Evolutionary conservation across 1,140 invertebrate genomes (phyloP).

Genomic region (Ceratosolen fusciceps): DNA sequence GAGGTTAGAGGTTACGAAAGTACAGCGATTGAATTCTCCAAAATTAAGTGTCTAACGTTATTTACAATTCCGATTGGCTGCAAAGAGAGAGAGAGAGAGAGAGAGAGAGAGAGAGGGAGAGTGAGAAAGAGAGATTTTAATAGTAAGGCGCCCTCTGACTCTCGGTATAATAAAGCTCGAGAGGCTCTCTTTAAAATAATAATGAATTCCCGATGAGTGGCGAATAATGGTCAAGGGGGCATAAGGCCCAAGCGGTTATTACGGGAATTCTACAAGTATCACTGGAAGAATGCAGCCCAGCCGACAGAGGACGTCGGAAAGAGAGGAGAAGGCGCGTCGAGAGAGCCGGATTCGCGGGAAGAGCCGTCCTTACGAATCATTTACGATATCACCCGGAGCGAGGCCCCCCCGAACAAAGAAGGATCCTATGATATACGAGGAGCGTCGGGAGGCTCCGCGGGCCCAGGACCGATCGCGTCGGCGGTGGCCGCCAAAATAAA

Average conservation of each 20-base stretch:
- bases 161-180: background rate
- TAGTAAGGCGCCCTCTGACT: background rate
- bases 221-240: background rate
- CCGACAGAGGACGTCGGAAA: background rate
- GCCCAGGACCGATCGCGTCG: background rate
- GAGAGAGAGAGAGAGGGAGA: too few relatives aligned
- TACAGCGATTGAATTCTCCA: too few relatives aligned
- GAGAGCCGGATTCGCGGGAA: background rate
- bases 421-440: constrained; percentile 30
- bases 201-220: background rate
- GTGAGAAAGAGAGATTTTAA: too few relatives aligned
- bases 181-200: background rate
- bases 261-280: background rate
- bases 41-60: too few relatives aligned
- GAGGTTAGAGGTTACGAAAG: too few relatives aligned
- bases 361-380: constrained; percentile 24
- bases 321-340: background rate
- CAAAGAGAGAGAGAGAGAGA: too few relatives aligned
- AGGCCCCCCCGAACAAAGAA: background rate
- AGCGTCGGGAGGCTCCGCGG: background rate
- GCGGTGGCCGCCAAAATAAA: constrained; percentile 8
- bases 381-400: constrained; percentile 24
- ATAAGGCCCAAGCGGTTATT: background rate
- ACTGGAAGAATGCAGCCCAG: background rate
- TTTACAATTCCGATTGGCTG: too few relatives aligned